These are phyloP conservation scores for Reticulitermes speratus DNA, from an alignment of 1,140 invertebrate genomes.

Conservation along the genomic window DNA sequence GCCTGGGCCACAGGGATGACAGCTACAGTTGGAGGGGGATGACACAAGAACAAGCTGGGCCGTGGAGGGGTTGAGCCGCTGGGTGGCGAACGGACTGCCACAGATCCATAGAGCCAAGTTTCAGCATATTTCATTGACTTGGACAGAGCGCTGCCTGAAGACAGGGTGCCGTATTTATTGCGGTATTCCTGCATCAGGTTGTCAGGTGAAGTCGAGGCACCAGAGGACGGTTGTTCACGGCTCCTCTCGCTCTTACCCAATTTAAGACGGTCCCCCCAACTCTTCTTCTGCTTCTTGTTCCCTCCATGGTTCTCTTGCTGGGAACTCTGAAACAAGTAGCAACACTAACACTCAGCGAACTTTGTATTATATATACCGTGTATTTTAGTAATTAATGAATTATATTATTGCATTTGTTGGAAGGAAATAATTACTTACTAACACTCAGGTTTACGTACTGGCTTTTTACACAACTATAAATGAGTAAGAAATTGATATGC, in stretches of 20 bases:
- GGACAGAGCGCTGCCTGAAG: constrained; percentile 59
- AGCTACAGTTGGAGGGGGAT: constrained; percentile 32
- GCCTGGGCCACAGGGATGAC: constrained; percentile 36
- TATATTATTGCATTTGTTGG: too few species aligned
- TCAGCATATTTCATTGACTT: constrained; percentile 82
- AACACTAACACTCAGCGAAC: too few species aligned
- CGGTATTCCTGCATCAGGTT: constrained; percentile 34
- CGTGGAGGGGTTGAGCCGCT: constrained; percentile 31
- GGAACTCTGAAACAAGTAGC: not conserved
- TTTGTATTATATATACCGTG: too few species aligned
- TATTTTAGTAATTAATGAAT: too few species aligned
- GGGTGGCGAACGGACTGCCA: constrained; percentile 53
- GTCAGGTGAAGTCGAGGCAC: constrained; percentile 20
- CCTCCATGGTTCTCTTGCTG: not conserved
- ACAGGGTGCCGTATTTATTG: constrained; percentile 45
- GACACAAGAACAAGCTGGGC: constrained; percentile 31
- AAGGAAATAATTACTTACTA: too few species aligned
- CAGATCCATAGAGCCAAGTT: constrained; percentile 77
- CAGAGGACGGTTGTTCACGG: constrained; percentile 43
- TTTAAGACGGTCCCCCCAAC: constrained; percentile 51
- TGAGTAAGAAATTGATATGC: too few species aligned
- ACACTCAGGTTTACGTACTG: too few species aligned
- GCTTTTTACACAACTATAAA: too few species aligned
- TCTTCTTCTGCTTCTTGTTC: constrained; percentile 50
- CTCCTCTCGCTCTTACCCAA: constrained; percentile 40